These are phyloP conservation scores for Nomada flava DNA, from an alignment of 2,888 invertebrate genomes.

Conservation along the genomic window DNA sequence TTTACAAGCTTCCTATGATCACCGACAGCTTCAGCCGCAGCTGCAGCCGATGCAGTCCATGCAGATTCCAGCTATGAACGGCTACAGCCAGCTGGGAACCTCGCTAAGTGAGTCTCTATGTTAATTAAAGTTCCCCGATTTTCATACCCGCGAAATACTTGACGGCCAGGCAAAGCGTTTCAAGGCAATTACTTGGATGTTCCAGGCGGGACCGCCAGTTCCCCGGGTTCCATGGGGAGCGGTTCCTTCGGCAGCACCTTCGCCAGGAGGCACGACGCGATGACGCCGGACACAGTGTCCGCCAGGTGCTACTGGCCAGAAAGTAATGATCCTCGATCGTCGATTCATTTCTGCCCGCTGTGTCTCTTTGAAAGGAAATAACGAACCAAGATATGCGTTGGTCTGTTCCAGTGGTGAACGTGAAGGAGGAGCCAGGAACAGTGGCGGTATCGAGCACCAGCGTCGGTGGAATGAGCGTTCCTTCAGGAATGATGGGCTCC, in stretches of 20 bases:
- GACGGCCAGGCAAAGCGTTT: slow-evolving; percentile 78
- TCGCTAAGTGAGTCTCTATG: slow-evolving; percentile 82
- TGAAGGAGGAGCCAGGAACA: slow-evolving; percentile 81
- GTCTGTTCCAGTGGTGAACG: slow-evolving; percentile 75
- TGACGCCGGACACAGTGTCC: slow-evolving; percentile 72
- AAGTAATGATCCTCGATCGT: slow-evolving; percentile 68
- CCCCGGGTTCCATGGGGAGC: slow-evolving; percentile 75
- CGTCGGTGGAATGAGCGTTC: slow-evolving; percentile 74
- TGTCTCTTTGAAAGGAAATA: no score
- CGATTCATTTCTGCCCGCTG: background rate
- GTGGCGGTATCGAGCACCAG: slow-evolving; percentile 75
- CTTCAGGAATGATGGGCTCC: slow-evolving; percentile 77
- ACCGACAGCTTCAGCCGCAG: slow-evolving; percentile 79
- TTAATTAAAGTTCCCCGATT: background rate
- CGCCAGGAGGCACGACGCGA: slow-evolving; percentile 78
- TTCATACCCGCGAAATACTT: slow-evolving; percentile 35
- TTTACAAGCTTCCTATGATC: slow-evolving; percentile 9
- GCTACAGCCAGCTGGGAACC: slow-evolving; percentile 83
- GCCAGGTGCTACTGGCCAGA: slow-evolving; percentile 81
- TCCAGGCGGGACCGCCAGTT: slow-evolving; percentile 78
- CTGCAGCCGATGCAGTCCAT: slow-evolving; percentile 84
- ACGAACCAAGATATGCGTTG: no score
- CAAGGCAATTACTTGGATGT: slow-evolving; percentile 83
- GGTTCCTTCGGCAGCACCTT: slow-evolving; percentile 79
- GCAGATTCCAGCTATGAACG: slow-evolving; percentile 84